Conservation (phyloP, 2,888 invertebrate species). For the Herminia tarsipennalis region DNA sequence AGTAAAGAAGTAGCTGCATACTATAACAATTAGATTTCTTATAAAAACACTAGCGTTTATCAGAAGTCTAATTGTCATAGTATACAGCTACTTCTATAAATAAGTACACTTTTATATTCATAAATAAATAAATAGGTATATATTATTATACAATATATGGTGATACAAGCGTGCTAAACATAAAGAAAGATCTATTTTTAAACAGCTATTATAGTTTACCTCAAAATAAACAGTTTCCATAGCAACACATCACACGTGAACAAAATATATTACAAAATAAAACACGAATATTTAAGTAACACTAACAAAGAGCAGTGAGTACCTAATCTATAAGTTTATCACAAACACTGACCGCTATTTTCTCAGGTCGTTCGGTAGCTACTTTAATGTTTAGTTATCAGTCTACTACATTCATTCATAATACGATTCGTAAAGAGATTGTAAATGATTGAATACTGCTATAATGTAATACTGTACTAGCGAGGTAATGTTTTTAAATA, state of each 20-base stretch:
- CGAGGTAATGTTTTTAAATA: no score
- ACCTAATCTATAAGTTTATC: constrained; percentile 65
- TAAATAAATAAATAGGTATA: no score
- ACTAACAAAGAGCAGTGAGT: constrained; percentile 15
- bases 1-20: no score
- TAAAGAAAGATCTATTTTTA: not conserved
- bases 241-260: constrained; percentile 37
- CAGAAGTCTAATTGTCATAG: no score
- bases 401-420: constrained; percentile 18
- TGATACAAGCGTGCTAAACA: constrained; percentile 13
- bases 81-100: no score
- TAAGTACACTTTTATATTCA: no score
- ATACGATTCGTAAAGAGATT: constrained; percentile 1
- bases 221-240: constrained; percentile 59
- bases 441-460: not conserved
- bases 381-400: constrained; percentile 17
- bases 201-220: constrained; percentile 36
- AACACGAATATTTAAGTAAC: constrained; percentile 24
- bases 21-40: no score
- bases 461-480: no score
- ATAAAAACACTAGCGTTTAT: no score
- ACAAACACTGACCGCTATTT: constrained; percentile 45
- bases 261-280: constrained; percentile 15
- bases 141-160: no score
- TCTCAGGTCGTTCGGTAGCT: constrained; percentile 17